Conservation (phyloP, 2,888 invertebrate genomes). For the Celastrina argiolus region DNA sequence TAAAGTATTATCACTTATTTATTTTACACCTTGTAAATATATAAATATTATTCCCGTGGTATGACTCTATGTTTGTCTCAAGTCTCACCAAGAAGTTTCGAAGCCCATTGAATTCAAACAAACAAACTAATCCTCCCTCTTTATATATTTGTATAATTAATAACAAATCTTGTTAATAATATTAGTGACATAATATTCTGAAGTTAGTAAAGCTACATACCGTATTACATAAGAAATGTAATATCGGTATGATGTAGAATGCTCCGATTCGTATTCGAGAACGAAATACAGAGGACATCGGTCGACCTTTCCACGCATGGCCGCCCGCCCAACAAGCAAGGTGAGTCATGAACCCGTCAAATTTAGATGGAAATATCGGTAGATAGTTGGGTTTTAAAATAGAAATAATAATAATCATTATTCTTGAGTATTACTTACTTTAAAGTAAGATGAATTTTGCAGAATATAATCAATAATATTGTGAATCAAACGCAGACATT, state of each 20-base stretch:
- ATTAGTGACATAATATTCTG: neutral
- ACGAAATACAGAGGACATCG: constrained; percentile 29
- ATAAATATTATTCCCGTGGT: no score
- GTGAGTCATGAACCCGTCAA: constrained; percentile 35
- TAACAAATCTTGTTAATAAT: neutral
- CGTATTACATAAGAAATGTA: constrained; percentile 15
- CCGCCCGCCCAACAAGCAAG: constrained; percentile 49
- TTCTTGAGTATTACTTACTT: no score
- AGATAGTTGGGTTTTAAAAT: neutral
- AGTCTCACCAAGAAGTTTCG: no score
- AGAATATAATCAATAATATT: no score
- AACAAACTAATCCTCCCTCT: no score
- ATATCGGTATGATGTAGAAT: constrained; percentile 19
- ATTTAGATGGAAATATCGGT: constrained; percentile 26
- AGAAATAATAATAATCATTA: neutral
- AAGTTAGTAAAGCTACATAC: neutral
- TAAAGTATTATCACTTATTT: no score
- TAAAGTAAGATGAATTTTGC: no score
- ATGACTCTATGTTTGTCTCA: no score
- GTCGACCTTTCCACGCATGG: constrained; percentile 56
- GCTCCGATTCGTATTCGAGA: constrained; percentile 29
- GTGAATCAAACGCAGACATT: neutral
- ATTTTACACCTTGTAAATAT: no score
- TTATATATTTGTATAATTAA: no score
- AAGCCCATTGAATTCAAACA: no score